Base-by-base conservation (phyloP, 2,797 vertebrate genomes). In the Macropodus opercularis region DNA sequence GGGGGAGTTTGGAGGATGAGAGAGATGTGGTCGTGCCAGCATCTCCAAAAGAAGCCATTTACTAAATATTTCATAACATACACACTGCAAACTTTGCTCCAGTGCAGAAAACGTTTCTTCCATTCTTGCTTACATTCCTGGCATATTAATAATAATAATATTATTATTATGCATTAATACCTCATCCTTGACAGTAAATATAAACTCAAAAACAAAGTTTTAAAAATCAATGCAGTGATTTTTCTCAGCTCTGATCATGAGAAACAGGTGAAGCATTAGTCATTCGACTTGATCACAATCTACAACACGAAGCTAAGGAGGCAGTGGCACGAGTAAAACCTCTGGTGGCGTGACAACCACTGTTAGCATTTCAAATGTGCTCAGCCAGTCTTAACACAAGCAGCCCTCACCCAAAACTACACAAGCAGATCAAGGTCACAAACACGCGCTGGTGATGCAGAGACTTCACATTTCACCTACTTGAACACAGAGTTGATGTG, bases 351-450 rank as follows among this genome's bases (percentile, higher is more conserved):
- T 50, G 60, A 63, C 60, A 41, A 27, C 51, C 43, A 40, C 43
- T 77, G 65, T 81, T 80, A 63, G 62, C 64, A 70, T 81, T 74
- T 86, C 63, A 78, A 72, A 80, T 46, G 56, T 14, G 26, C 34
- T 17, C 67, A 66, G 68, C 19, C 40, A 39, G 52, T 40, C 36
- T 48, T 44, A 21, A 51, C 11, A 46, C 51, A 63, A 44, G 34
- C 47, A 42, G 51, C 56, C 47, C 2, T 11, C 51, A 67, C 22
- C 23, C 23, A 24, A 34, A 38, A 49, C 41, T 6, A 40, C 57
- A 44, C 9, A 40, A 35, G n/a, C 6, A 3, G 36, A 62, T 62
- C 18, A 6, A 49, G 48, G 54, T 23, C 0, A 51, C 22, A 54
- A 46, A 67, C 11, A 15, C 34, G 55, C 23, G 44, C 31, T 32